Conservation (phyloP, 1,140 invertebrate species). For the Oedothorax gibbosus region DNA sequence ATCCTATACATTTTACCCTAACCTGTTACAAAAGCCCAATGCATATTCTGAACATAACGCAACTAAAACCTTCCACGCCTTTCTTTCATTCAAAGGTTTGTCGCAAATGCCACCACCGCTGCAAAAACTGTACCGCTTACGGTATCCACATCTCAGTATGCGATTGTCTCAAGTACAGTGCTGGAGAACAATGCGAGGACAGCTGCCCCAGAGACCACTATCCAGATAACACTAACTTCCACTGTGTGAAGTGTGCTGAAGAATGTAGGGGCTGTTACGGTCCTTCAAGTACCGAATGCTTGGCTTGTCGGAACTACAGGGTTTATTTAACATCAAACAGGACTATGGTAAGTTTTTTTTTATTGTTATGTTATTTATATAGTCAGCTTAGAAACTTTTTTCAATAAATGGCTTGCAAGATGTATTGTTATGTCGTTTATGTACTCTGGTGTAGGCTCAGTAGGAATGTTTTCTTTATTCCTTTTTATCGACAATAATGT, state of each 20-base stretch:
- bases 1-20: no score
- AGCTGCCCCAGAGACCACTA: constrained; percentile 88
- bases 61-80: not conserved
- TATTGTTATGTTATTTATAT: not conserved
- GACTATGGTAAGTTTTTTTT: constrained; percentile 65
- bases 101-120: constrained; percentile 89
- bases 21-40: no score
- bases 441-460: no score
- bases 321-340: constrained; percentile 73
- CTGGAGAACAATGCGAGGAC: constrained; percentile 90
- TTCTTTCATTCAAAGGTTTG: constrained; percentile 73
- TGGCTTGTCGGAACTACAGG: constrained; percentile 87
- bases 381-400: no score
- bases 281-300: constrained; percentile 81
- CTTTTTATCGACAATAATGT: no score
- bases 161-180: constrained; percentile 85
- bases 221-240: constrained; percentile 79
- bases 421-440: no score
- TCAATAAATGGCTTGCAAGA: no score
- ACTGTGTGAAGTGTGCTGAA: constrained; percentile 82
- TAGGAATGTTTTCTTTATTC: no score
- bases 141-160: constrained; percentile 82
- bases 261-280: constrained; percentile 90
- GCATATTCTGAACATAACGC: no score
- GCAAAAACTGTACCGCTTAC: constrained; percentile 87